Conservation (phyloP, 2,113 vertebrate genomes). For the Pluvianellus socialis region DNA sequence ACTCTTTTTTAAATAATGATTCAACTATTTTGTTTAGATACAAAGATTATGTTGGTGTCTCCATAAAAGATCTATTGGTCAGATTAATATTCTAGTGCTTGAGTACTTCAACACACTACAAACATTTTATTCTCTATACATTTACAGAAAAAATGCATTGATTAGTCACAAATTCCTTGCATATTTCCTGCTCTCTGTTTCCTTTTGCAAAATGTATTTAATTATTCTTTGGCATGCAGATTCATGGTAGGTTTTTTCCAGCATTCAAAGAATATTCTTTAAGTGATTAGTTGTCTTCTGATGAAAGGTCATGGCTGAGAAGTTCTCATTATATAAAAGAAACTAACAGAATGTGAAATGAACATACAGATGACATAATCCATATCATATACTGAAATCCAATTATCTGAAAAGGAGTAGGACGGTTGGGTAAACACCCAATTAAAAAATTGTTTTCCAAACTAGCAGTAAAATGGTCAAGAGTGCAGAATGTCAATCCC, state of each 20-base stretch:
- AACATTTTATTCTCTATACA: neutral
- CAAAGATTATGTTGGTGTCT: neutral
- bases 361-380: slow-evolving; percentile 35
- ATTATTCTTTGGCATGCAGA: slow-evolving; percentile 2
- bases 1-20: neutral
- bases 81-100: neutral
- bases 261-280: slow-evolving; percentile 5
- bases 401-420: neutral
- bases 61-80: neutral
- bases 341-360: slow-evolving; percentile 42
- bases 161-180: neutral
- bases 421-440: neutral
- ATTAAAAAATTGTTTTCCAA: slow-evolving; percentile 17
- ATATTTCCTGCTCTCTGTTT: neutral
- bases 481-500: neutral
- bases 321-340: slow-evolving; percentile 25
- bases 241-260: neutral
- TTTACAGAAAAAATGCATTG: neutral
- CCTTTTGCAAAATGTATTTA: neutral
- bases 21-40: neutral
- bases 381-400: neutral
- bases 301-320: slow-evolving; percentile 43
- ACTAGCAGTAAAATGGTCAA: slow-evolving; percentile 1
- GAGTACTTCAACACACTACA: neutral
- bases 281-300: slow-evolving; percentile 12